Conservation (phyloP, 2,113 vertebrate species). For the Gasterosteus aculeatus region DNA sequence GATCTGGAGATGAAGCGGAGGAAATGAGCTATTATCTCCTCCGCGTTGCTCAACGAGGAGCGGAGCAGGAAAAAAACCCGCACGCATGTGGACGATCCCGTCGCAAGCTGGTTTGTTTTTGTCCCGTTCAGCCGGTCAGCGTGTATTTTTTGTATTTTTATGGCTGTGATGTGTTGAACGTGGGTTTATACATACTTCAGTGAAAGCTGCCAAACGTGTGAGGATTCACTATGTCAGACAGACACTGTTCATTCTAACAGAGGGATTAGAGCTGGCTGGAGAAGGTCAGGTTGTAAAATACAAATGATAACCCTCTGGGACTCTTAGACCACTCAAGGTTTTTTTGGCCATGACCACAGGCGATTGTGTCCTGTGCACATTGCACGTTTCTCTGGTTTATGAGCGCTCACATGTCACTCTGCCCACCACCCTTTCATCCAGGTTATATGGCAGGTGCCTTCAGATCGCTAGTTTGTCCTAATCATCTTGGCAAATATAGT, state of each 20-base stretch:
- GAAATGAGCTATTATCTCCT: constrained; percentile 24
- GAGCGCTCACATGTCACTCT: background rate
- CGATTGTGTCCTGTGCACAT: background rate
- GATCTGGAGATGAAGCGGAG: constrained; percentile 9
- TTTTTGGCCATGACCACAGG: constrained; percentile 7
- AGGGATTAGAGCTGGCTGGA: constrained; percentile 49
- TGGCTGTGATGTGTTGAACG: constrained; percentile 47
- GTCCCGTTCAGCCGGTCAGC: background rate
- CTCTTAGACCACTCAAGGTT: constrained; percentile 2
- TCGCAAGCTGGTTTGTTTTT: constrained; percentile 34
- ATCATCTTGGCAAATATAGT: constrained; percentile 7
- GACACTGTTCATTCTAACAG: constrained; percentile 38
- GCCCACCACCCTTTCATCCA: constrained; percentile 1
- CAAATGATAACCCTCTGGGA: constrained; percentile 36
- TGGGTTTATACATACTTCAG: constrained; percentile 34
- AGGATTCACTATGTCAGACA: constrained; percentile 30
- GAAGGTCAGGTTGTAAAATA: constrained; percentile 50
- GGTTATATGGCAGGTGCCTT: constrained; percentile 2
- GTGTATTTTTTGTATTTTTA: constrained; percentile 15
- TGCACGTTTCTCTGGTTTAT: background rate
- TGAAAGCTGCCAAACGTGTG: constrained; percentile 32
- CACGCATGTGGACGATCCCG: constrained; percentile 9
- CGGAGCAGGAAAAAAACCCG: constrained; percentile 8
- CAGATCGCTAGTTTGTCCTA: background rate
- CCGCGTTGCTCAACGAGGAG: constrained; percentile 12